Evolutionary conservation across 1,140 invertebrate genomes (phyloP).

Genomic region (Phthorimaea operculella): DNA sequence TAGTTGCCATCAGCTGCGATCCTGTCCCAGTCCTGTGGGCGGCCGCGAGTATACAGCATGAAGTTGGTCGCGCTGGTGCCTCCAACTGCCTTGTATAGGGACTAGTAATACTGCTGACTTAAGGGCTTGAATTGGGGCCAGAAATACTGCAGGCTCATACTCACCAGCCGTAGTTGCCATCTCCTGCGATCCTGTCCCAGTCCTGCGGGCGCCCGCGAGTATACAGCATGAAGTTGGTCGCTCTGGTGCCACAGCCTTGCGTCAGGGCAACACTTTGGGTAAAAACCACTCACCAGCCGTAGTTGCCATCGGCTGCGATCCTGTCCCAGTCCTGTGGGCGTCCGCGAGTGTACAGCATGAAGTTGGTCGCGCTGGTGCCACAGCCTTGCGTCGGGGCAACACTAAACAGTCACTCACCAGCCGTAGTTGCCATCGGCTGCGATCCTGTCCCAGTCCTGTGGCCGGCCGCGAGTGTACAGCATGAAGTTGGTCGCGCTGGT

Average conservation of each 20-base stretch:
- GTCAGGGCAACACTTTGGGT: no score
- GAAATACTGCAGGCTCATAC: no score
- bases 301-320: conserved; percentile 60
- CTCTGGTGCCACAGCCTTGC: conserved; percentile 68
- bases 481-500: conserved; percentile 67
- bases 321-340: conserved; percentile 66
- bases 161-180: no score
- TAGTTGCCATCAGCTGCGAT: conserved; percentile 15
- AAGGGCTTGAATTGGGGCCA: no score
- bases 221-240: conserved; percentile 68
- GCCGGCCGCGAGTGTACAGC: conserved; percentile 66
- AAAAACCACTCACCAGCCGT: no score
- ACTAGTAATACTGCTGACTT: conserved; percentile 58
- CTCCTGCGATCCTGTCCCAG: conserved; percentile 64
- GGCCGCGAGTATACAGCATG: conserved; percentile 67
- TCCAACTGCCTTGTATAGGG: conserved; percentile 64
- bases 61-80: conserved; percentile 67
- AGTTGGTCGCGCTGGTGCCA: conserved; percentile 68
- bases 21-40: conserved; percentile 65
- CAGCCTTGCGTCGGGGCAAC: conserved; percentile 63
- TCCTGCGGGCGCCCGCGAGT: conserved; percentile 65
- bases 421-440: conserved; percentile 17
- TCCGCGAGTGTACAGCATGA: conserved; percentile 67
- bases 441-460: conserved; percentile 62
- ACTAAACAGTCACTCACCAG: conserved; percentile 53